Base-by-base conservation (phyloP, 2,888 invertebrate species). In the Folsomia manolachei region DNA sequence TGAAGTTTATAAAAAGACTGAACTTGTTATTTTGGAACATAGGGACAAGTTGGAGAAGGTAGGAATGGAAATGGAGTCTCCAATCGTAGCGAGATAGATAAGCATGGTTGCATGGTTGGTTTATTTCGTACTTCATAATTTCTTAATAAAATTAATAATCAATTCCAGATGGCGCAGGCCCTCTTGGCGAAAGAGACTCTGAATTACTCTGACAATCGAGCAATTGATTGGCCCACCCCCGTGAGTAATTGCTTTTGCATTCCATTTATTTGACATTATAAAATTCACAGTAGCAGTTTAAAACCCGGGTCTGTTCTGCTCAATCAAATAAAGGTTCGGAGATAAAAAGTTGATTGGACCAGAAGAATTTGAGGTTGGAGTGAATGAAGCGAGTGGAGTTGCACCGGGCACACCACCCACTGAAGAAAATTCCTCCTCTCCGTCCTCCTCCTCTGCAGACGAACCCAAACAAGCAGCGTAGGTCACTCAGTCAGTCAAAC, bases 151-250 rank as follows among this genome's bases (percentile, higher is more conserved):
- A n/a, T n/a, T n/a, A n/a, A n/a, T n/a, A n/a, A n/a, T n/a, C n/a
- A n/a, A n/a, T 84, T 85, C 26, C 84, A 97, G 96, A 87, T 99
- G 71, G 96, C 98, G 0, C 89, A 92, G 83, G 89, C 90, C 18
- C 86, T 99, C 26, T 83, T 98, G 25, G 90, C 92, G 82, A 93
- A 90, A 82, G 99, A 99, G 86, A 95, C 97, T 0, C 85, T 99
- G 2, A 93, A 91, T 82, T 94, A 94, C 83, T 91, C 94, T 74
- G 94, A 99, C 81, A 91, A n/a, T 99, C 1, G 91, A 93, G 81
- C 84, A 86, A 9, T 86, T 99, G 64, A 89, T 99, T 76, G 99
- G 99, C 0, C 93, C 95, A 1, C 96, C 97, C 0, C 90, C 92
- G 0, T 62, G 69, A 25, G 74, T 9, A 11, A 51, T 51, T 51